Base-by-base conservation (phyloP, 2,797 vertebrate genomes). In the Fratercula arctica region DNA sequence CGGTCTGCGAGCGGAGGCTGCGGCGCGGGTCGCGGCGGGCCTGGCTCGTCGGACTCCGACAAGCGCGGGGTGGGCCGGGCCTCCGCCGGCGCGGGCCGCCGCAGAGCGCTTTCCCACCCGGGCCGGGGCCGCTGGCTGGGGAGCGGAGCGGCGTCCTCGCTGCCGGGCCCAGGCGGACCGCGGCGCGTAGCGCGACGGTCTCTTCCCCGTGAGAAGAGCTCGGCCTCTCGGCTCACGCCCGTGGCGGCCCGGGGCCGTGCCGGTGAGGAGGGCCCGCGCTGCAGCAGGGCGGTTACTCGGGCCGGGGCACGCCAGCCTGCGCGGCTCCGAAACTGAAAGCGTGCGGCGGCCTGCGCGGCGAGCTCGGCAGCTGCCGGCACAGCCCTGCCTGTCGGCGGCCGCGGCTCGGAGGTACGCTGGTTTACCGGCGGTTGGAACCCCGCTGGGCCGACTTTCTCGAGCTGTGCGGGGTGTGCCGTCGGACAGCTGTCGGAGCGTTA, bases 401-500 rank as follows among this genome's bases (percentile, higher is more conserved):
- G 43, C 35, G 39, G 10, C 54, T 10, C 13, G 1, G 28, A 1
- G n/a, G 7, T 4, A 6, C 10, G 48, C n/a, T 3, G 48, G 11
- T 16, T 10, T 25, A 13, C 16, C 18, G 10, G 28, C 35, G 6
- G 14, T 12, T 31, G 59, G 39, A 21, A 13, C 31, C 17, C 9
- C 31, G 23, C 33, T 4, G 45, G 43, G 12, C 9, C 5, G 15
- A 3, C 45, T 35, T 17, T 41, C 37, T 37, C 26, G 10, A 10
- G 4, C 15, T 37, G 39, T 1, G 14, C 11, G 17, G 11, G 26
- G 16, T 12, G 33, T 16, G 64, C 39, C 8, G 1, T 4, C 5
- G 33, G 48, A 1, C 41, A 11, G 46, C 39, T 6, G 45, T 1
- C 3, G 45, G 26, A 24, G 45, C 39, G 0, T 11, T 2, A 10